phyloP scores from a whole-genome alignment of 2,888 invertebrate species.

The Luperina testacea region DNA sequence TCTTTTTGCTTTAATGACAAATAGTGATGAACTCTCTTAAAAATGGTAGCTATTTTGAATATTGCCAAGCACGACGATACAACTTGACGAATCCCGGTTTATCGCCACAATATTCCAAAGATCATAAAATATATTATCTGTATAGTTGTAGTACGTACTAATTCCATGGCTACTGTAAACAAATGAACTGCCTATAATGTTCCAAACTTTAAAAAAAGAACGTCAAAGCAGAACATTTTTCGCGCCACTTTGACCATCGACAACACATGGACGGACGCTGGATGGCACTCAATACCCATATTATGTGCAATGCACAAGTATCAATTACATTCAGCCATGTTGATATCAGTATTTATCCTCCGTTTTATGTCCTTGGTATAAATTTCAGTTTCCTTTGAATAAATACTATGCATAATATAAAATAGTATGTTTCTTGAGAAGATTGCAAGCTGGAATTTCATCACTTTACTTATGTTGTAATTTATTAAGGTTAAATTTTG shows the following conservation, averaged over 20 bases:
- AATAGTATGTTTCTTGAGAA: not conserved
- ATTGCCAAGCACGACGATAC: too few species aligned
- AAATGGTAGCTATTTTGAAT: not conserved
- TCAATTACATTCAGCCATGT: constrained; percentile 50
- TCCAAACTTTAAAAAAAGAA: not conserved
- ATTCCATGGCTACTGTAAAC: not conserved
- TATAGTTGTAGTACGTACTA: too few species aligned
- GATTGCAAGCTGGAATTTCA: not conserved
- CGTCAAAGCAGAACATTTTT: constrained; percentile 11
- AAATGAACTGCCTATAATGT: not conserved
- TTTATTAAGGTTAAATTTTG: not conserved
- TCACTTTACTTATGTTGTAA: not conserved
- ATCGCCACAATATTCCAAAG: not conserved
- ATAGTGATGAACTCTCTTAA: not conserved
- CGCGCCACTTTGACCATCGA: constrained; percentile 40
- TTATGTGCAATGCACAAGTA: constrained; percentile 51
- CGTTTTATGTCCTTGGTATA: constrained; percentile 31
- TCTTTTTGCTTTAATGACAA: not conserved
- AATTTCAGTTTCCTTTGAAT: constrained; percentile 31
- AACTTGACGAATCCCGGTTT: not conserved
- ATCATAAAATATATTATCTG: not conserved
- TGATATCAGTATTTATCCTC: constrained; percentile 27
- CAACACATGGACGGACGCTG: constrained; percentile 30
- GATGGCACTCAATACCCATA: constrained; percentile 42
- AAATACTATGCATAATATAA: constrained; percentile 10